phyloP scores from a whole-genome alignment of 2,888 invertebrate genomes.

The Nomada goodeniana region DNA sequence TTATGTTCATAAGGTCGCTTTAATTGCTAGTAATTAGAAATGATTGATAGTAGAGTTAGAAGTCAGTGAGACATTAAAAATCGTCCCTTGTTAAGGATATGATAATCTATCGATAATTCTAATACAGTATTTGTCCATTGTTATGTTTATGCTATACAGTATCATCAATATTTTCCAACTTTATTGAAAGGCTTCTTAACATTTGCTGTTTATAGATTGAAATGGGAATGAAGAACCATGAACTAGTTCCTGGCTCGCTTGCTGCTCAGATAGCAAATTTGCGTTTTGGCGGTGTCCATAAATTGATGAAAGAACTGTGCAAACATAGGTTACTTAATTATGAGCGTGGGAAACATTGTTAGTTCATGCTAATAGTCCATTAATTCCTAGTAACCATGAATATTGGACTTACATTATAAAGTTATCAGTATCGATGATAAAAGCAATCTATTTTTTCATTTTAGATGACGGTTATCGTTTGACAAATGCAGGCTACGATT shows the following conservation, averaged over 20 bases:
- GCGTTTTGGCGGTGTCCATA: constrained; percentile 96
- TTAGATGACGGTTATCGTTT: constrained; percentile 97
- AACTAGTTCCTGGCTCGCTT: constrained; percentile 95
- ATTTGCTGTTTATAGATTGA: constrained; percentile 90
- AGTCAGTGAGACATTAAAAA: too few species aligned
- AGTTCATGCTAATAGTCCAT: constrained; percentile 86
- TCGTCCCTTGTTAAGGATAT: too few species aligned
- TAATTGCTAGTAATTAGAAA: not conserved
- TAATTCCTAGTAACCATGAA: not conserved
- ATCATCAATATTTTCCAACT: not conserved
- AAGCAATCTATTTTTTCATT: constrained; percentile 15
- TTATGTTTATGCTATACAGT: not conserved
- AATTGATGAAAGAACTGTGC: constrained; percentile 94
- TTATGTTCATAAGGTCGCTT: constrained; percentile 7
- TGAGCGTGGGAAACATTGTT: constrained; percentile 97
- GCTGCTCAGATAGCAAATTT: constrained; percentile 97
- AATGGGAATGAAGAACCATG: constrained; percentile 99
- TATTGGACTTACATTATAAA: too few species aligned
- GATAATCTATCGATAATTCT: too few species aligned
- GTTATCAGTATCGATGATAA: not conserved
- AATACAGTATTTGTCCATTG: not conserved
- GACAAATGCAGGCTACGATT: constrained; percentile 98
- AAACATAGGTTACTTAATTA: constrained; percentile 96
- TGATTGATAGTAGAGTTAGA: not conserved
- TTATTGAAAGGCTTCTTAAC: not conserved